Evolutionary conservation across 2,113 vertebrate genomes (phyloP).

Genomic region (Passer montanus): DNA sequence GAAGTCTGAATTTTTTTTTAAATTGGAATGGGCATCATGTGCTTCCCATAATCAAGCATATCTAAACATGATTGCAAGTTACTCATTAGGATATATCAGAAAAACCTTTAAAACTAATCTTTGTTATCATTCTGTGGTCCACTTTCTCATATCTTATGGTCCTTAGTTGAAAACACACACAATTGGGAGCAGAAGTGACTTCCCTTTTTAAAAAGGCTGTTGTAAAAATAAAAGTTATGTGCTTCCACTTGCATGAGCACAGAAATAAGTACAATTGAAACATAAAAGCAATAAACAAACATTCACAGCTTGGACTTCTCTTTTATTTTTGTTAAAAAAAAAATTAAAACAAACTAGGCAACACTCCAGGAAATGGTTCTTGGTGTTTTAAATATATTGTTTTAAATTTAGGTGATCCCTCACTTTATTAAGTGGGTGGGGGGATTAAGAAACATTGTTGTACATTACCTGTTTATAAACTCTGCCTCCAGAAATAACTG

Average conservation of each 20-base stretch:
- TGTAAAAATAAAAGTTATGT: slow-evolving; percentile 11
- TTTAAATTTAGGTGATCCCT: slow-evolving; percentile 60
- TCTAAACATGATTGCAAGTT: neutral
- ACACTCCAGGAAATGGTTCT: slow-evolving; percentile 39
- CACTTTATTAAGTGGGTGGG: slow-evolving; percentile 8
- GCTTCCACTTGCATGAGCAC: neutral
- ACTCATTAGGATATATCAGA: neutral
- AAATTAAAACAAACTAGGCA: slow-evolving; percentile 26
- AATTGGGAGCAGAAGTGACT: slow-evolving; percentile 14
- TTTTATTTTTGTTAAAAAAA: neutral
- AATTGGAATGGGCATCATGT: neutral
- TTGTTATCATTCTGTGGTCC: neutral
- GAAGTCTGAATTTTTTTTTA: neutral
- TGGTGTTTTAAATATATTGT: slow-evolving; percentile 28
- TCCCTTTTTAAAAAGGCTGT: slow-evolving; percentile 16
- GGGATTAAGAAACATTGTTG: slow-evolving; percentile 41
- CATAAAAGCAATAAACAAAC: slow-evolving; percentile 26
- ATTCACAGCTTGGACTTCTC: neutral
- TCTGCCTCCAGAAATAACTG: slow-evolving; percentile 49
- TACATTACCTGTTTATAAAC: slow-evolving; percentile 51
- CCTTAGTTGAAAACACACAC: neutral
- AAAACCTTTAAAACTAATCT: neutral
- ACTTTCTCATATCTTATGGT: neutral
- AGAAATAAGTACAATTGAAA: slow-evolving; percentile 48
- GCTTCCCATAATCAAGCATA: neutral